These are phyloP conservation scores for Clostera curtula DNA, from an alignment of 2,888 invertebrate genomes.

Conservation along the genomic window DNA sequence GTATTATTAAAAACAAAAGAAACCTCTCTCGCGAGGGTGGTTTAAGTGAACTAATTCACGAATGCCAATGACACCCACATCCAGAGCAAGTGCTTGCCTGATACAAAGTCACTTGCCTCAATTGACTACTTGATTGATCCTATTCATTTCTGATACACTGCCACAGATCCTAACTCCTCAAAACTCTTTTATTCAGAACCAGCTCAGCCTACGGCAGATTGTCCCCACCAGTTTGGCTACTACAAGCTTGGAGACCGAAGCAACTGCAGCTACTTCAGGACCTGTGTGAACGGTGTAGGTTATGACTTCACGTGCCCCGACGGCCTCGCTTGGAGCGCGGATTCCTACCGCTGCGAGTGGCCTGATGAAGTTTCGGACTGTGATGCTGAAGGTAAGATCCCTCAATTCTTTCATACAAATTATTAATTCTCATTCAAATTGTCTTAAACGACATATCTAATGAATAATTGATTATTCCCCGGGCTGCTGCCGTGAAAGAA, in stretches of 20 bases:
- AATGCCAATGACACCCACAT: too few species aligned
- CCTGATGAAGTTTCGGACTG: conserved; percentile 88
- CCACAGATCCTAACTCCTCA: too few species aligned
- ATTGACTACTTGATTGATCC: too few species aligned
- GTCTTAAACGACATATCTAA: conserved; percentile 4
- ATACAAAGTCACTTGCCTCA: too few species aligned
- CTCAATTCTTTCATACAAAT: conserved; percentile 1
- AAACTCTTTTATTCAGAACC: conserved; percentile 68
- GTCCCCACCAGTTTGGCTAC: conserved; percentile 90
- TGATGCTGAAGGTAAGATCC: conserved; percentile 82
- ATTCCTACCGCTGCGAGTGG: conserved; percentile 88
- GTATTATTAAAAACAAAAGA: too few species aligned
- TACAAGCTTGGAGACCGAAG: conserved; percentile 78
- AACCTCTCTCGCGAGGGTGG: too few species aligned
- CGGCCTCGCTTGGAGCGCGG: conserved; percentile 85
- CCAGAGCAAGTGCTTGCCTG: too few species aligned
- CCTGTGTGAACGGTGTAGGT: conserved; percentile 86
- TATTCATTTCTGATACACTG: too few species aligned
- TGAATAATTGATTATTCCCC: too few species aligned
- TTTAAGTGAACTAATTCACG: too few species aligned
- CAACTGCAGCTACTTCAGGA: conserved; percentile 87
- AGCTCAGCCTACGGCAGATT: conserved; percentile 82
- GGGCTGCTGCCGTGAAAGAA: too few species aligned
- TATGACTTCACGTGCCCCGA: conserved; percentile 86
- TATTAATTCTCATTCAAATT: conserved; percentile 6